phyloP scores from a whole-genome alignment of 2,113 vertebrate species.

The Propithecus coquereli region DNA sequence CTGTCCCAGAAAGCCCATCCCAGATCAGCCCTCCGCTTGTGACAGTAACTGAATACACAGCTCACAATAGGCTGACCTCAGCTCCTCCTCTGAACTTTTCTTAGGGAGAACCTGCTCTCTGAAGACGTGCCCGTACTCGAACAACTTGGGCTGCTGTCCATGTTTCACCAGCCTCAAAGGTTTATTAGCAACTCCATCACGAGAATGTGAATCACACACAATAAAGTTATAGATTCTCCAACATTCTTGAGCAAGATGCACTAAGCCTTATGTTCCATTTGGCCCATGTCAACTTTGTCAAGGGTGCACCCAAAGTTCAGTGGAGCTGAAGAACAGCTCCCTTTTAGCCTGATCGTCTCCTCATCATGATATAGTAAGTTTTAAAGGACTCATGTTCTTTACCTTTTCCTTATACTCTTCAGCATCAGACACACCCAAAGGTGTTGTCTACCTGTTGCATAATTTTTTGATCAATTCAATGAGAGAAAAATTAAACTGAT shows the following conservation, averaged over 20 bases:
- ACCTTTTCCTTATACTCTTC: not conserved
- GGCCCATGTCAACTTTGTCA: not conserved
- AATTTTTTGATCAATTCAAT: not conserved
- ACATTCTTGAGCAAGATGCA: conserved; percentile 46
- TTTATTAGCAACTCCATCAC: not conserved
- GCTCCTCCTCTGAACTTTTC: not conserved
- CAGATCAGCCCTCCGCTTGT: not conserved
- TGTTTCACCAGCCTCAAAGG: conserved; percentile 25
- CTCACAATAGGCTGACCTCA: not conserved
- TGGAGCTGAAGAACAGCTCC: not conserved
- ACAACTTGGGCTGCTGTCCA: conserved; percentile 15
- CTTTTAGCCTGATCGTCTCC: not conserved
- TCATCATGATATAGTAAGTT: not conserved
- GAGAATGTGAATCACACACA: conserved; percentile 48
- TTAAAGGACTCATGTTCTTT: not conserved
- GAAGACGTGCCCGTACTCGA: not conserved
- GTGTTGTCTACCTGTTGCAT: not conserved
- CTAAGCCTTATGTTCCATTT: conserved; percentile 19
- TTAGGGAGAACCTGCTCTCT: conserved; percentile 5
- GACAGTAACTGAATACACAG: not conserved
- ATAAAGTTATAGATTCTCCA: conserved; percentile 16
- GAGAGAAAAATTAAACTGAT: not conserved
- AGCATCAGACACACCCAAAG: not conserved
- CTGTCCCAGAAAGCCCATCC: not conserved
- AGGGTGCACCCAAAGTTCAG: not conserved